Conservation (phyloP, 2,888 invertebrate species). For the Parnassius orleans region DNA sequence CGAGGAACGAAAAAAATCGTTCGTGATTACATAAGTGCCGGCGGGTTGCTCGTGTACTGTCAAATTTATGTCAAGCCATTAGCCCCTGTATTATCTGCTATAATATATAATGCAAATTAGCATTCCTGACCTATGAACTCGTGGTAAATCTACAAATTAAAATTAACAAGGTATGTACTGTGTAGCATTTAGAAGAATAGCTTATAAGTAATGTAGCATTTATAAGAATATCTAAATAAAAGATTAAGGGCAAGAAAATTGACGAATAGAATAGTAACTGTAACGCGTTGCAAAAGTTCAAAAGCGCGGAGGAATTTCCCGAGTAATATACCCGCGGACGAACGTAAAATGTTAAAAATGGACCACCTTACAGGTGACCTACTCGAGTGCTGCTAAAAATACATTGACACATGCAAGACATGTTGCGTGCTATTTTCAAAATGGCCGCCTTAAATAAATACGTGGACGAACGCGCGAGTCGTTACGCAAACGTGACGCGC, state of each 20-base stretch:
- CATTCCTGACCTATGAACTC: too few relatives aligned
- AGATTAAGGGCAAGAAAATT: not conserved
- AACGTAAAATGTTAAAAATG: conserved; percentile 18
- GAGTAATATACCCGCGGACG: not conserved
- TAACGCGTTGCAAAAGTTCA: conserved; percentile 26
- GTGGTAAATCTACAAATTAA: too few relatives aligned
- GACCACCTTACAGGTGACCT: conserved; percentile 55
- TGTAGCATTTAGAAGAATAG: too few relatives aligned
- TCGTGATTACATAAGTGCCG: too few relatives aligned
- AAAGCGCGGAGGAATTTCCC: conserved; percentile 16
- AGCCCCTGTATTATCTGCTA: too few relatives aligned
- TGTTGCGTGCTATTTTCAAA: conserved; percentile 61
- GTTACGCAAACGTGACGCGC: conserved; percentile 69
- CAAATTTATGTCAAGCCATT: too few relatives aligned
- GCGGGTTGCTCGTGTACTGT: too few relatives aligned
- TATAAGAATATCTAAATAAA: too few relatives aligned
- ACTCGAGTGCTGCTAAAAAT: conserved; percentile 59
- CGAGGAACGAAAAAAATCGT: too few relatives aligned
- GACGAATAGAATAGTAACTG: not conserved
- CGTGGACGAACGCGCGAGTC: conserved; percentile 36
- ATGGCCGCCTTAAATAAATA: conserved; percentile 54
- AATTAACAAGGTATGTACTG: too few relatives aligned
- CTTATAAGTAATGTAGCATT: too few relatives aligned
- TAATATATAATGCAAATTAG: too few relatives aligned
- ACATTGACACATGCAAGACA: conserved; percentile 64